phyloP scores from a whole-genome alignment of 2,113 vertebrate species.

The Chrysemys picta region DNA sequence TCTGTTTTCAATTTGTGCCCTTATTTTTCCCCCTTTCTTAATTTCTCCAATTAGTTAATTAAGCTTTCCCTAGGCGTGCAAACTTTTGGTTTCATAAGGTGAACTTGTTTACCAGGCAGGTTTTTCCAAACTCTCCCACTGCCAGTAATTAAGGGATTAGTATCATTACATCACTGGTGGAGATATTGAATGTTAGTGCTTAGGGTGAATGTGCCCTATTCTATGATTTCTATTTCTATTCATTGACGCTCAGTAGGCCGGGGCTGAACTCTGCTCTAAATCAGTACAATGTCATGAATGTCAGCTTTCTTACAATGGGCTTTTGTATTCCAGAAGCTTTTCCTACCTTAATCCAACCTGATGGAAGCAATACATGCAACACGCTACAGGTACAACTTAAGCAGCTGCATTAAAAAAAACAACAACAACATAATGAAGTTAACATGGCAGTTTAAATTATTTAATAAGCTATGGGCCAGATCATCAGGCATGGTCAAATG shows the following conservation, averaged over 20 bases:
- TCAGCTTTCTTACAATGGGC: conserved; percentile 43
- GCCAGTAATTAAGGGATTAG: conserved; percentile 73
- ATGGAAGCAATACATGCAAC: conserved; percentile 52
- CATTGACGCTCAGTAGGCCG: conserved; percentile 51
- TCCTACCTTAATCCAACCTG: conserved; percentile 59
- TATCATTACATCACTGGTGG: conserved; percentile 53
- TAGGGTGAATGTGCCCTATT: conserved; percentile 26
- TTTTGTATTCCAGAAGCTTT: conserved; percentile 58
- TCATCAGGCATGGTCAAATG: not conserved
- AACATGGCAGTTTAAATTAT: not conserved
- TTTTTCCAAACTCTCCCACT: conserved; percentile 59
- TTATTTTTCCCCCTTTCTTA: not conserved
- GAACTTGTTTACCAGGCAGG: conserved; percentile 59
- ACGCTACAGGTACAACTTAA: conserved; percentile 57
- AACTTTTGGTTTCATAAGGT: conserved; percentile 17
- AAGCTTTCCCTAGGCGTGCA: conserved; percentile 3
- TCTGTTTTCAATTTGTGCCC: not conserved
- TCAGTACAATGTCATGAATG: conserved; percentile 42
- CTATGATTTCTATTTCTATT: conserved; percentile 2
- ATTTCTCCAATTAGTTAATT: conserved; percentile 13
- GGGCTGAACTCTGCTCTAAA: conserved; percentile 57
- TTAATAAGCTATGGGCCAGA: conserved; percentile 44
- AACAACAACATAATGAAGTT: not conserved
- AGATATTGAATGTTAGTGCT: conserved; percentile 38
- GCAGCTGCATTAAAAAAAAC: conserved; percentile 5